Conservation (phyloP, 2,113 vertebrate genomes). For the Bujurquina vittata region DNA sequence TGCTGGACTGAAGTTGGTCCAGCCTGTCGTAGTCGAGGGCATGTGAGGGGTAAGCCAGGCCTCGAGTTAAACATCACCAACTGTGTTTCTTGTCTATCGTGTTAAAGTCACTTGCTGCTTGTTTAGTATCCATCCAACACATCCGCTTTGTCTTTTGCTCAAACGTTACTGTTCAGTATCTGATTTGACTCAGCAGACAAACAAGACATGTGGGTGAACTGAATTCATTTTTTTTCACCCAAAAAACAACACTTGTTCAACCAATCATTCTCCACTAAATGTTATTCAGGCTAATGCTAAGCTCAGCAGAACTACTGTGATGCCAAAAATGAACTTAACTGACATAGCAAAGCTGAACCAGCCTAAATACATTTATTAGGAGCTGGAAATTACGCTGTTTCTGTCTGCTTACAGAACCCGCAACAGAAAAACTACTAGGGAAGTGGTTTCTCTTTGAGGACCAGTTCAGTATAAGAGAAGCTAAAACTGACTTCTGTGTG, state of each 20-base stretch:
- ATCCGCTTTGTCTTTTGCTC: neutral
- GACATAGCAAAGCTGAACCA: neutral
- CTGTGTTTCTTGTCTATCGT: neutral
- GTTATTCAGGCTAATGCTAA: neutral
- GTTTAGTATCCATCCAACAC: neutral
- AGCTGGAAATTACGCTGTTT: neutral
- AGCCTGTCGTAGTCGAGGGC: neutral
- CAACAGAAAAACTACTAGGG: neutral
- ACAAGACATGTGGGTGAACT: neutral
- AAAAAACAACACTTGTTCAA: neutral
- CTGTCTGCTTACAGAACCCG: constrained; percentile 2
- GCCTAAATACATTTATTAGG: neutral
- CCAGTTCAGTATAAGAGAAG: neutral
- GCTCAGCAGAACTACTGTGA: neutral
- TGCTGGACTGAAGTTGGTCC: neutral
- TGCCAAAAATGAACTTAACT: neutral
- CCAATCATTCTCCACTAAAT: neutral
- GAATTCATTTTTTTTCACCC: neutral
- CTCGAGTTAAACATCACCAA: neutral
- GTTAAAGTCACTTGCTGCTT: constrained; percentile 18
- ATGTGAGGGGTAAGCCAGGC: neutral
- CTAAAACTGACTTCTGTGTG: neutral
- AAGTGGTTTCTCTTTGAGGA: neutral
- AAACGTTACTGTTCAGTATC: neutral
- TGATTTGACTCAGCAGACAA: too few species aligned